A percentile compares a stretch with the other conserved stretches of the same genome.
Conservation (phyloP, 2,888 invertebrate species). For the Anarsia innoxiella region DNA sequence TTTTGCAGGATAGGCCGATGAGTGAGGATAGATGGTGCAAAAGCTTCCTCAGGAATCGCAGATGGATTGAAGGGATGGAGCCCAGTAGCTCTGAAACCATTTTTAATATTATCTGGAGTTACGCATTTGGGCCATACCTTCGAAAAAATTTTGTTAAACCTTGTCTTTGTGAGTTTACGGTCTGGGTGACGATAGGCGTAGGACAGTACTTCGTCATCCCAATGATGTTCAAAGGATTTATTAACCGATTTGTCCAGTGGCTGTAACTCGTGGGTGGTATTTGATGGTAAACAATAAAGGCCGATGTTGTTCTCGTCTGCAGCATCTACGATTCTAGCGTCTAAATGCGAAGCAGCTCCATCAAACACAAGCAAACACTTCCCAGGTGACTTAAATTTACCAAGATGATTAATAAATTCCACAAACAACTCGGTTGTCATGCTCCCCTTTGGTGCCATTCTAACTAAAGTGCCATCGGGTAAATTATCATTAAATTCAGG, state of each 20-base stretch:
- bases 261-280: not conserved
- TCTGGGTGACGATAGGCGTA: not conserved
- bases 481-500: not conserved
- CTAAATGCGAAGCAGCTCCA: constrained; percentile 4
- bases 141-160: not conserved
- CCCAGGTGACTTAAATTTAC: constrained; percentile 2
- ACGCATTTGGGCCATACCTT: not conserved
- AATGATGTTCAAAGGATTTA: not conserved
- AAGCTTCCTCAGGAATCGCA: constrained; percentile 8
- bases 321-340: constrained; percentile 1
- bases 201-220: not conserved
- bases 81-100: constrained; percentile 8
- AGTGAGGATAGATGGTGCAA: constrained; percentile 3
- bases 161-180: not conserved
- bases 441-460: constrained; percentile 11
- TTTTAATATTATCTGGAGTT: constrained; percentile 5
- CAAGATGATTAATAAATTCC: constrained; percentile 10
- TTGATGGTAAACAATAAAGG: constrained; percentile 6
- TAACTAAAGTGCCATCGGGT: not conserved
- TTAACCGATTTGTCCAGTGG: constrained; percentile 1
- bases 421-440: constrained; percentile 11
- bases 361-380: constrained; percentile 10
- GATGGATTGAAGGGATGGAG: constrained; percentile 5
- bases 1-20: not conserved
- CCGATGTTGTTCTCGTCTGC: constrained; percentile 5